These are phyloP conservation scores for Acleris cristana DNA, from an alignment of 2,888 invertebrate species.

Conservation along the genomic window DNA sequence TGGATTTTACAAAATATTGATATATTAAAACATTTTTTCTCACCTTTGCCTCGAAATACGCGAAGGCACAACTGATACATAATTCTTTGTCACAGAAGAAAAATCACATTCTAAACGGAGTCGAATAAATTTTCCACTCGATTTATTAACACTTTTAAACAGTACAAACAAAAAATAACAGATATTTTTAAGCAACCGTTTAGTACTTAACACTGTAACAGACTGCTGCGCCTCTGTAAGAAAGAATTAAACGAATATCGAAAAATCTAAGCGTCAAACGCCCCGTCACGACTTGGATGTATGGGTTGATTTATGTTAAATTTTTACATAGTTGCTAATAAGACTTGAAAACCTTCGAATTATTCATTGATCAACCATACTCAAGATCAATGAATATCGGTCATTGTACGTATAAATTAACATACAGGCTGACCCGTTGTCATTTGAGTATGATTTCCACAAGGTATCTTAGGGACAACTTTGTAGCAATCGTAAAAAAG, in stretches of 20 bases:
- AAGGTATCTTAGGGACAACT: too few relatives aligned
- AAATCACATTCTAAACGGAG: slow-evolving; percentile 11
- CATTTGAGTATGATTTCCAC: too few relatives aligned
- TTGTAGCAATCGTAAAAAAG: too few relatives aligned
- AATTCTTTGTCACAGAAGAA: slow-evolving; percentile 9
- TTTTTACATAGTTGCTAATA: slow-evolving; percentile 25
- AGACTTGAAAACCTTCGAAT: slow-evolving; percentile 5
- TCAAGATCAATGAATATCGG: neutral
- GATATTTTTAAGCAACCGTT: slow-evolving; percentile 15
- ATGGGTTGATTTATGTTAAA: slow-evolving; percentile 24
- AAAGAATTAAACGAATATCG: slow-evolving; percentile 17
- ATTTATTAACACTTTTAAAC: neutral
- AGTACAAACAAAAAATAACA: neutral
- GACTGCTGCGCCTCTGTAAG: slow-evolving; percentile 19
- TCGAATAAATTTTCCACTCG: slow-evolving; percentile 18
- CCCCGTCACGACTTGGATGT: slow-evolving; percentile 61
- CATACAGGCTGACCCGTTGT: too few relatives aligned
- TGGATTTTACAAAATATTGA: too few relatives aligned
- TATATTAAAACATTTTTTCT: neutral
- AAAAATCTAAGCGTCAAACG: slow-evolving; percentile 62
- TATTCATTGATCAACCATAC: slow-evolving; percentile 21
- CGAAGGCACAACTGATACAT: slow-evolving; percentile 28
- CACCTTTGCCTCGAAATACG: slow-evolving; percentile 24
- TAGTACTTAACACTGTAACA: slow-evolving; percentile 9
- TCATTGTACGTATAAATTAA: too few relatives aligned